Conservation (phyloP, 2,797 vertebrate genomes). For the Anguilla anguilla region DNA sequence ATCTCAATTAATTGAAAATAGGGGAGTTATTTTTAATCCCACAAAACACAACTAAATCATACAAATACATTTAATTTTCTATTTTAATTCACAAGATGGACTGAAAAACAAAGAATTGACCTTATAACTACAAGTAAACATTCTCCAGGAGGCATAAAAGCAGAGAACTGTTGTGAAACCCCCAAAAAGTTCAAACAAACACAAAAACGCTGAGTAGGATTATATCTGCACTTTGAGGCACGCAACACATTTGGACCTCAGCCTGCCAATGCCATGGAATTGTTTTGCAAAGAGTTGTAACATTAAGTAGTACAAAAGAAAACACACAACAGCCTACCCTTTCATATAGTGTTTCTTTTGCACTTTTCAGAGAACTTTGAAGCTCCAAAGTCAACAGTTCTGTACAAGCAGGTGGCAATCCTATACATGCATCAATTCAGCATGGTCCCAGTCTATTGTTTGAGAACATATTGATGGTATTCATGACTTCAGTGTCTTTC, state of each 20-base stretch:
- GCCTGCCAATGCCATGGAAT: background rate
- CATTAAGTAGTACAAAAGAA: background rate
- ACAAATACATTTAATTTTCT: background rate
- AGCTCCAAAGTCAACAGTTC: background rate
- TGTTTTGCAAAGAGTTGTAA: background rate
- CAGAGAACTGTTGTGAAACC: background rate
- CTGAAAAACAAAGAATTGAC: background rate
- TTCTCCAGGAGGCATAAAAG: background rate
- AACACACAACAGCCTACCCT: background rate
- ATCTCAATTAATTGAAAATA: background rate
- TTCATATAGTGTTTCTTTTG: background rate
- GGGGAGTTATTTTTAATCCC: background rate
- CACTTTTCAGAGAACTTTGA: constrained; percentile 4
- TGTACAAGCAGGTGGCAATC: constrained; percentile 10
- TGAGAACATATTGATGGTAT: background rate
- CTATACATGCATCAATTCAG: background rate
- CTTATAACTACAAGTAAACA: background rate
- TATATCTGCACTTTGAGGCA: background rate
- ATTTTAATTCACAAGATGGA: no score
- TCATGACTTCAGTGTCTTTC: background rate
- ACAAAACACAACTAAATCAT: background rate
- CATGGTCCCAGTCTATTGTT: background rate
- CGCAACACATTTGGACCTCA: background rate
- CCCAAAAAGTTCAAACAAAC: background rate
- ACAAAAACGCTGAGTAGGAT: background rate